phyloP scores from a whole-genome alignment of 2,888 invertebrate species.

The Phengaris arion region DNA sequence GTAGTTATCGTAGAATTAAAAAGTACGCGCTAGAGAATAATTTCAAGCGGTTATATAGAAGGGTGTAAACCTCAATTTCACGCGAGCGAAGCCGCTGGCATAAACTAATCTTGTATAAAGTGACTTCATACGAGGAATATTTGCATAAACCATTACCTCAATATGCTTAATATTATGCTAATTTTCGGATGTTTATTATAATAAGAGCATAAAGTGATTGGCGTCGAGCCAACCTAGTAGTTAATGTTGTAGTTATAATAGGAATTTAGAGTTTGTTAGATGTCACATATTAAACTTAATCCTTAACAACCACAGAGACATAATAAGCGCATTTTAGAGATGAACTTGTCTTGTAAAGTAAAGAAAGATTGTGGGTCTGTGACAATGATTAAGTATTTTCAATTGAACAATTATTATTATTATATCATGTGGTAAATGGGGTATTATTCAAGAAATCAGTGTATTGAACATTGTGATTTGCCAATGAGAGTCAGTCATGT shows the following conservation, averaged over 20 bases:
- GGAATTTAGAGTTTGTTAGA: neutral
- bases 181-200: slow-evolving; percentile 12
- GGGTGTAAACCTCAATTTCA: too few relatives aligned
- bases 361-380: too few relatives aligned
- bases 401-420: too few relatives aligned
- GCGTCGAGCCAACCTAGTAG: neutral
- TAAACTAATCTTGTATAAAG: neutral
- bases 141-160: slow-evolving; percentile 17
- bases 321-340: neutral
- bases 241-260: neutral
- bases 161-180: slow-evolving; percentile 17
- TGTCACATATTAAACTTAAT: neutral
- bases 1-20: too few relatives aligned
- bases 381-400: too few relatives aligned
- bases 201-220: slow-evolving; percentile 17
- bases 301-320: neutral
- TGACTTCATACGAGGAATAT: neutral
- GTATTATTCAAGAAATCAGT: too few relatives aligned
- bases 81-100: neutral
- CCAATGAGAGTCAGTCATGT: too few relatives aligned
- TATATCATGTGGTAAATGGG: too few relatives aligned
- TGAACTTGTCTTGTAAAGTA: too few relatives aligned
- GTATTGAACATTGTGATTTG: too few relatives aligned
- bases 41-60: neutral
- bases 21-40: too few relatives aligned